Base-by-base conservation (phyloP, 2,113 vertebrate species). In the Eclectus roratus region DNA sequence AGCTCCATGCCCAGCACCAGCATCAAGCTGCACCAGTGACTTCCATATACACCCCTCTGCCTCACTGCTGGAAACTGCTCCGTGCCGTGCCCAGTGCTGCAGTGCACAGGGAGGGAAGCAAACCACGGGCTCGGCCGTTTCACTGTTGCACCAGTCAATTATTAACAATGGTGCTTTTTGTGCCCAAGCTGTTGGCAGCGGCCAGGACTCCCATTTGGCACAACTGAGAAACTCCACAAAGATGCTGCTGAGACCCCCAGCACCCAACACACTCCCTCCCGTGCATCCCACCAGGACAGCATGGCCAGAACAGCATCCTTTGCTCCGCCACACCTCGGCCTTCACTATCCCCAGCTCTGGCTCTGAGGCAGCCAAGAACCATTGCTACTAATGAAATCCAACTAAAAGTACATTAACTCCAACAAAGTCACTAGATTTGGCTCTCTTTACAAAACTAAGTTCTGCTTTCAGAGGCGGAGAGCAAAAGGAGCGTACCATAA, bases 81-180 rank as follows among this genome's bases (percentile, higher is more conserved):
- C 11, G 14, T 41, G 80, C 47, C 46, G 1, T 1, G 28, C 39
- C 4, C 9, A 13, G 92, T 2, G 3, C 8, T 10, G 5, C 25
- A 1, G 77, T 0, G 9, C 56, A 24, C 9, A 63, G 68, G 60
- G 25, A 66, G 49, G 21, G 37, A 28, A 50, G 91, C 89, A 50
- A 77, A 16, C 74, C 20, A 78, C 13, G 16, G 80, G 65, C 76
- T 35, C 17, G 23, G 88, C 70, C 11, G 2, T 6, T 43, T 61
- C 71, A 25, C 92, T 90, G 84, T 82, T 94, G 91, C 94, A 9
- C 76, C 55, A 4, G 94, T 90, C 91, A 97, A 96, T 97, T 47
- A 96, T 97, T 97, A 96, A 97, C 94, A 1, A 4, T 0, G 1
- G 39, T 13, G 83, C 61, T 56, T 44, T 11, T 64, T 27, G 78